phyloP scores from a whole-genome alignment of 2,888 invertebrate species.

The Achlya flavicornis region DNA sequence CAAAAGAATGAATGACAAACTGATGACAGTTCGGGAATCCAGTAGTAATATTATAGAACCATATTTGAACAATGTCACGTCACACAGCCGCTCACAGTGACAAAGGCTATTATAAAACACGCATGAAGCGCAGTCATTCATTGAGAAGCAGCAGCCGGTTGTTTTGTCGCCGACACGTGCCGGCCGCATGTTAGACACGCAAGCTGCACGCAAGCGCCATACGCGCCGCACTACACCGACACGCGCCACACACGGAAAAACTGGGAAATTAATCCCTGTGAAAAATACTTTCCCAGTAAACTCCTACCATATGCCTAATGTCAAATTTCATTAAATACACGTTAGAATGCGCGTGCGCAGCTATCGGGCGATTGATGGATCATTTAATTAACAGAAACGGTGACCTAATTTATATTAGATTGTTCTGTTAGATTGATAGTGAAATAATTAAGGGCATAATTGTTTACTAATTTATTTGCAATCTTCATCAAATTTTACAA shows the following conservation, averaged over 20 bases:
- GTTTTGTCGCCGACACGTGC: slow-evolving; percentile 48
- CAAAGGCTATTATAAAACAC: not conserved
- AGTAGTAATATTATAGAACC: not conserved
- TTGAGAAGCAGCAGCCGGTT: slow-evolving; percentile 33
- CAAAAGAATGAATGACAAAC: not conserved
- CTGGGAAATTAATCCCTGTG: slow-evolving; percentile 40
- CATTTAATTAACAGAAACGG: not conserved
- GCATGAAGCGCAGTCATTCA: slow-evolving; percentile 35
- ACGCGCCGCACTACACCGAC: slow-evolving; percentile 11
- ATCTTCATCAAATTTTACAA: not conserved
- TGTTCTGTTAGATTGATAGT: no score
- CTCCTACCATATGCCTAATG: not conserved
- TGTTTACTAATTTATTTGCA: not conserved
- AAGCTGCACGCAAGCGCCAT: slow-evolving; percentile 35
- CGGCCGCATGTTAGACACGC: slow-evolving; percentile 61
- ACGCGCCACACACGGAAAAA: slow-evolving; percentile 38
- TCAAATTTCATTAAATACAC: not conserved
- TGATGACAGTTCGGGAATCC: slow-evolving; percentile 1
- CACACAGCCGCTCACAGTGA: not conserved
- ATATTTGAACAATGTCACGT: slow-evolving; percentile 3
- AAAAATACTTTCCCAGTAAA: not conserved
- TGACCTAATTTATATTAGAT: not conserved
- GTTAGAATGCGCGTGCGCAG: slow-evolving; percentile 4
- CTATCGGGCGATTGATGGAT: slow-evolving; percentile 9
- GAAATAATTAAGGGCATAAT: not conserved